Conservation (phyloP, 2,888 invertebrate genomes). For the Ceramica pisi region DNA sequence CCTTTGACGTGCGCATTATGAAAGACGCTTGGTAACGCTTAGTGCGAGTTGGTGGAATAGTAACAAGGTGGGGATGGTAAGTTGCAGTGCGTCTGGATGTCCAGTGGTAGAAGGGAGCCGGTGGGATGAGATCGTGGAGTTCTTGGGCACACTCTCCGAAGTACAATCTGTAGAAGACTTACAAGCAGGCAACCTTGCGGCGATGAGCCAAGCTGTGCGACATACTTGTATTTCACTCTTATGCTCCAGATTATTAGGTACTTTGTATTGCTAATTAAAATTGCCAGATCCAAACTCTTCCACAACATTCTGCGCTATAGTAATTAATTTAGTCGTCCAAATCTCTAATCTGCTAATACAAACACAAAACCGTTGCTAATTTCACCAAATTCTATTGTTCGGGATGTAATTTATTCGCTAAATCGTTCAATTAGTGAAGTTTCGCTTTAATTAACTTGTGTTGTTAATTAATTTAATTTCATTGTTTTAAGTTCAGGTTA, state of each 20-base stretch:
- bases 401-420: conserved; percentile 15
- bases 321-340: not conserved
- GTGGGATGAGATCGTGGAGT: too few species aligned
- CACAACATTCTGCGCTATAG: not conserved
- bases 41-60: too few species aligned
- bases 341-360: not conserved
- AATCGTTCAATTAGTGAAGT: conserved; percentile 26
- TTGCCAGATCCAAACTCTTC: not conserved
- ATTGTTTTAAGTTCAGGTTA: not conserved
- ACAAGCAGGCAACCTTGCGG: too few species aligned
- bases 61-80: too few species aligned
- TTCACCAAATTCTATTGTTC: conserved; percentile 15
- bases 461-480: conserved; percentile 21
- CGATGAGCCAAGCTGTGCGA: too few species aligned
- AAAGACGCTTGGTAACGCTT: too few species aligned
- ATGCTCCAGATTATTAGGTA: not conserved
- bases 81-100: too few species aligned
- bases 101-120: too few species aligned
- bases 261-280: not conserved
- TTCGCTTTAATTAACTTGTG: conserved; percentile 28
- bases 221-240: not conserved
- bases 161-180: too few species aligned
- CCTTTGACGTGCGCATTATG: too few species aligned
- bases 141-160: too few species aligned
- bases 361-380: conserved; percentile 14